Conservation (phyloP, 1,140 invertebrate genomes). For the Apis laboriosa region DNA sequence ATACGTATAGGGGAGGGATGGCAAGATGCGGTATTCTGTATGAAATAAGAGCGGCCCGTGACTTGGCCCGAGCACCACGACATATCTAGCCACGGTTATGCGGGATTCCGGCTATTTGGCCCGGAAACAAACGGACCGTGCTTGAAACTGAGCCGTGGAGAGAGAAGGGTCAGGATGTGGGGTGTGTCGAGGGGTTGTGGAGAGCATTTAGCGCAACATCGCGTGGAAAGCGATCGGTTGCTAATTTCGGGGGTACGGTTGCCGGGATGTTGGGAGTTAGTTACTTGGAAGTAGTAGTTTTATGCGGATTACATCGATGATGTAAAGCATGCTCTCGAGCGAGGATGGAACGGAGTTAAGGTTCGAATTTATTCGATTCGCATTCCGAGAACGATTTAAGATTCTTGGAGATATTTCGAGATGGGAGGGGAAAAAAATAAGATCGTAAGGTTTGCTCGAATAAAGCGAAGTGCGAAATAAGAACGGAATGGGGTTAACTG, state of each 20-base stretch:
- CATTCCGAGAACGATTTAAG: not conserved
- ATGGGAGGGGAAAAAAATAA: not conserved
- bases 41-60: slow-evolving; percentile 65
- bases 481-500: not conserved
- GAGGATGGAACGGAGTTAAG: not conserved
- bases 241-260: not conserved
- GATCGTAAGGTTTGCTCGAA: not conserved
- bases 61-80: slow-evolving; percentile 62
- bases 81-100: slow-evolving; percentile 43
- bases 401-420: not conserved
- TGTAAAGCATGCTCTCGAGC: too few relatives aligned
- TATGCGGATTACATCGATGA: not conserved
- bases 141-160: slow-evolving; percentile 22
- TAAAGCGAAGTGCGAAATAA: not conserved
- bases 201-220: not conserved
- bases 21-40: slow-evolving; percentile 55
- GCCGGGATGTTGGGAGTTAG: too few relatives aligned
- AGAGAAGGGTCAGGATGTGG: not conserved
- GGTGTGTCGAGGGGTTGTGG: not conserved
- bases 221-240: not conserved
- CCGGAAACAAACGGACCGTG: slow-evolving; percentile 60
- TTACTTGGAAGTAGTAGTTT: not conserved
- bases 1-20: not conserved
- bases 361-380: not conserved
- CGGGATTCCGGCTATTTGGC: slow-evolving; percentile 65